These are phyloP conservation scores for Dreissena polymorpha DNA, from an alignment of 1,140 invertebrate genomes.

Conservation along the genomic window DNA sequence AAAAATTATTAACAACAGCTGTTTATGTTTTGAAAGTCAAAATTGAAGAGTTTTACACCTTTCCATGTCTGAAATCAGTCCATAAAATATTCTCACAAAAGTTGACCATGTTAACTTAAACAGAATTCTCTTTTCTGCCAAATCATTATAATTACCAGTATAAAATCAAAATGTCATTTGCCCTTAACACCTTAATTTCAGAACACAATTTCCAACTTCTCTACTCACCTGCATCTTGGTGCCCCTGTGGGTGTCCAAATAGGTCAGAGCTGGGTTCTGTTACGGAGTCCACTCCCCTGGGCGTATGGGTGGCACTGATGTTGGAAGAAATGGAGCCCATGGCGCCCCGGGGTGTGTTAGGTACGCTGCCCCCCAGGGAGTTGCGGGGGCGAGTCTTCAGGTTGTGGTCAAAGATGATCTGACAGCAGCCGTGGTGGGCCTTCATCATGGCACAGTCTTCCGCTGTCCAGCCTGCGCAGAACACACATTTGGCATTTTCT, in stretches of 20 bases:
- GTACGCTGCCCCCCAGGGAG: slow-evolving; percentile 13
- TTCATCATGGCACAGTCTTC: slow-evolving; percentile 72
- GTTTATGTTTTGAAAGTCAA: too few relatives aligned
- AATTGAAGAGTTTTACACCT: too few relatives aligned
- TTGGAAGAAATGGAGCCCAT: neutral
- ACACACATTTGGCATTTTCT: too few relatives aligned
- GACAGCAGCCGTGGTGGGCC: slow-evolving; percentile 68
- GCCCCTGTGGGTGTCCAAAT: slow-evolving; percentile 63
- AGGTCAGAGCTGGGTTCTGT: slow-evolving; percentile 9
- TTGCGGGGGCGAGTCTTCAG: neutral
- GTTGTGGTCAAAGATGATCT: slow-evolving; percentile 69
- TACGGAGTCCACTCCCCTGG: slow-evolving; percentile 46
- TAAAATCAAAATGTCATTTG: too few relatives aligned
- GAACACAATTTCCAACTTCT: neutral
- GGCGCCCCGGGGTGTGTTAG: slow-evolving; percentile 28
- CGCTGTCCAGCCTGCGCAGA: slow-evolving; percentile 73
- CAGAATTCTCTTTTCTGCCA: too few relatives aligned
- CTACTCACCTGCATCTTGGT: slow-evolving; percentile 30
- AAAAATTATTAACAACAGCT: too few relatives aligned
- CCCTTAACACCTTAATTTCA: too few relatives aligned
- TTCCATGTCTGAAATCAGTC: too few relatives aligned
- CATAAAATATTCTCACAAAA: too few relatives aligned
- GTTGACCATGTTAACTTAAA: too few relatives aligned
- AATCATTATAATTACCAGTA: too few relatives aligned
- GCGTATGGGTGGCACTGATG: slow-evolving; percentile 49